These are phyloP conservation scores for Drosophila lacteicornis DNA, from an alignment of 1,140 invertebrate genomes.

Conservation along the genomic window DNA sequence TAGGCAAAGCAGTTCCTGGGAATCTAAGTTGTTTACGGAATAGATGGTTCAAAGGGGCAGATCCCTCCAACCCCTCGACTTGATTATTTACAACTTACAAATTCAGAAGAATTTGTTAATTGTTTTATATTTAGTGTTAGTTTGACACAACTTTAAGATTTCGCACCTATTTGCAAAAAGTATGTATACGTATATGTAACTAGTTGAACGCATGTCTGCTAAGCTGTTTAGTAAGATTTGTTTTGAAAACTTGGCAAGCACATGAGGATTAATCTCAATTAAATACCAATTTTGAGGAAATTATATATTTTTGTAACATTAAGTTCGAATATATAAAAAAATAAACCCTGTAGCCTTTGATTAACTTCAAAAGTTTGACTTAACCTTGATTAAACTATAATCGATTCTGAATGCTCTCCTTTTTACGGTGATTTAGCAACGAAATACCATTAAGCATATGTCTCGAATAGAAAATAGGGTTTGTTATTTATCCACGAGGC, in stretches of 20 bases:
- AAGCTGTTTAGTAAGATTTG: neutral
- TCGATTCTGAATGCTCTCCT: neutral
- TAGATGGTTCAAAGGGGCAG: neutral
- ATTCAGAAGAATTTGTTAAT: neutral
- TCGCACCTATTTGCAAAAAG: slow-evolving; percentile 12
- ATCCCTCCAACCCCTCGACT: too few relatives aligned
- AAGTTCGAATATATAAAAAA: neutral
- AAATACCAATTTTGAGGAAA: neutral
- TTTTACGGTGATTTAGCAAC: slow-evolving; percentile 11
- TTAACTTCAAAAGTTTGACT: neutral
- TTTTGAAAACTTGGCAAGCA: neutral
- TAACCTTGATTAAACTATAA: neutral
- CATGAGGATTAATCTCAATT: neutral
- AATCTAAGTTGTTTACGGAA: neutral
- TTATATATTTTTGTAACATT: neutral
- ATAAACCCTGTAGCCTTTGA: neutral
- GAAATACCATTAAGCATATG: slow-evolving; percentile 39
- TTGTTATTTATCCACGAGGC: slow-evolving; percentile 8
- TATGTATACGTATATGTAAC: neutral
- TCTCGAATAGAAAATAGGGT: slow-evolving; percentile 24
- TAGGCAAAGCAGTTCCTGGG: slow-evolving; percentile 16
- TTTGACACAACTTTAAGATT: slow-evolving; percentile 1
- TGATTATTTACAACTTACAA: slow-evolving; percentile 4
- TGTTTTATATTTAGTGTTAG: neutral
- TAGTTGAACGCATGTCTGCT: neutral